Evolutionary conservation across 92 coral and sea anemone species (phyloP).

Genomic region (Pocillopora meandrina): DNA sequence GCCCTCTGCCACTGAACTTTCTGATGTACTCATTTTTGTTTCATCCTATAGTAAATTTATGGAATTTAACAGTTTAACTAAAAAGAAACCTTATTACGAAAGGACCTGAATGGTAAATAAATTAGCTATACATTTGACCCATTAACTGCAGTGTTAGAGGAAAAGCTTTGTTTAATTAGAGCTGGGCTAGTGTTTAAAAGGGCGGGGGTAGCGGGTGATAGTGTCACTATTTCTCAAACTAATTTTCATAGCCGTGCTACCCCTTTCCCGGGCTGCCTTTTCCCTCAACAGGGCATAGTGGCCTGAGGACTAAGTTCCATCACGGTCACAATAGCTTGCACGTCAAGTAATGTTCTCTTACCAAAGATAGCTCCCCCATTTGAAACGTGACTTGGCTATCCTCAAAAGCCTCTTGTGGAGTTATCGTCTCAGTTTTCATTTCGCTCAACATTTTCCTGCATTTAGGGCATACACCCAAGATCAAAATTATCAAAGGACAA

Average conservation of each 20-base stretch:
- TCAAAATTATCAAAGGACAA: conserved; percentile 9
- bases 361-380: conserved; percentile 35
- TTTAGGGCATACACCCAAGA: conserved; percentile 42
- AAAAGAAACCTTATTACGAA: background rate
- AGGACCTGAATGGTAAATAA: too few relatives aligned
- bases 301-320: background rate
- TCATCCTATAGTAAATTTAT: background rate
- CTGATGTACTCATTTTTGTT: background rate
- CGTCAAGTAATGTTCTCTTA: conserved; percentile 1
- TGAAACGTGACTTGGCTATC: conserved; percentile 35
- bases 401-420: conserved; percentile 15
- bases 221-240: too few relatives aligned
- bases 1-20: background rate
- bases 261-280: background rate
- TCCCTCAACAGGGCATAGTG: background rate
- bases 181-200: too few relatives aligned
- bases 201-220: too few relatives aligned
- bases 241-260: too few relatives aligned
- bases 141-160: too few relatives aligned
- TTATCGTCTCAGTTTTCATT: conserved; percentile 15
- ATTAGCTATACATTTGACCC: too few relatives aligned
- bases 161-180: too few relatives aligned
- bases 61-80: background rate
- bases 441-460: conserved; percentile 34
- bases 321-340: background rate